phyloP scores from a whole-genome alignment of 2,888 invertebrate species.

The Apamea epomidion region DNA sequence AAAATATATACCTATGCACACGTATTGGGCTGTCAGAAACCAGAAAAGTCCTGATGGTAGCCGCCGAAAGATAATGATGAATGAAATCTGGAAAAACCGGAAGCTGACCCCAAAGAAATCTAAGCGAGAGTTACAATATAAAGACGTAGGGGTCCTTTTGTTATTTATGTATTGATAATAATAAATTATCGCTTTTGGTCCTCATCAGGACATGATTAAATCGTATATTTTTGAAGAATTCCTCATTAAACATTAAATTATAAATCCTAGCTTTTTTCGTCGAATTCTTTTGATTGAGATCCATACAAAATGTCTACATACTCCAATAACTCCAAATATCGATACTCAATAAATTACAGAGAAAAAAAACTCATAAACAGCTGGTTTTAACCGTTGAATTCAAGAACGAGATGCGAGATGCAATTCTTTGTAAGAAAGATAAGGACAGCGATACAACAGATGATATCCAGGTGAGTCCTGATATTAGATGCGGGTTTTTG shows the following conservation, averaged over 20 bases:
- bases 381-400: slow-evolving; percentile 47
- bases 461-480: slow-evolving; percentile 59
- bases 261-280: background rate
- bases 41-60: background rate
- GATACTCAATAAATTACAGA: slow-evolving; percentile 27
- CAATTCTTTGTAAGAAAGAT: slow-evolving; percentile 14
- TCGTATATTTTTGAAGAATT: background rate
- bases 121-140: background rate
- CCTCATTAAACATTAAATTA: background rate
- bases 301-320: slow-evolving; percentile 15
- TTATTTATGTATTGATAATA: too few species aligned
- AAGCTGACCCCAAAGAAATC: background rate
- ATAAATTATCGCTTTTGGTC: too few species aligned
- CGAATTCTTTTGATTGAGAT: background rate
- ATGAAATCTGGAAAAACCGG: background rate
- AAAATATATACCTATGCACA: too few species aligned
- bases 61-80: background rate
- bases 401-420: slow-evolving; percentile 47
- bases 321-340: slow-evolving; percentile 35
- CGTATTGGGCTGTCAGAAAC: too few species aligned
- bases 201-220: too few species aligned
- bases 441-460: slow-evolving; percentile 55
- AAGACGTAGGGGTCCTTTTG: background rate
- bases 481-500: slow-evolving; percentile 50
- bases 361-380: slow-evolving; percentile 45